Evolutionary conservation across 2,113 vertebrate genomes (phyloP), one percentile per base, ranked within the genome.

Genomic region (Oreochromis niloticus): DNA sequence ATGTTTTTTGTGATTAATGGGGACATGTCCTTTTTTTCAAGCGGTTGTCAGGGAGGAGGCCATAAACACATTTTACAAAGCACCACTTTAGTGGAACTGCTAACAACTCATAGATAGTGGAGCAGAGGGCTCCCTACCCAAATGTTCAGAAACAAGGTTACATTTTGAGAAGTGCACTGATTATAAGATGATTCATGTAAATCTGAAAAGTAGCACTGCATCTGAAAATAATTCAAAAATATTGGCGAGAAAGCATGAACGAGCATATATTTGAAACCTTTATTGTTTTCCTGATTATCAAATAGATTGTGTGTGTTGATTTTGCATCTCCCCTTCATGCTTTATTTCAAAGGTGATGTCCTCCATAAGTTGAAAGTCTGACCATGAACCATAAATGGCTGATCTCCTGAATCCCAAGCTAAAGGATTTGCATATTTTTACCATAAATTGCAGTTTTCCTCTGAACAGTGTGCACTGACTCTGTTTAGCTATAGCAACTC

Each of bases 401-500:
- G 59, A 59, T 87, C 30, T 43, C 3, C 27, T 5, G 39, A 82
- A 46, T 41, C 61, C 19, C 39, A 27, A 59, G 4, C 16, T 36
- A 22, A 52, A 79, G 34, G 30, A 50, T 79, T 48, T 63, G 32
- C 75, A 32, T 85, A 19, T 88, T 73, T 50, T 68, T 43, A 54
- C 32, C 11, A 78, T 78, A n/a, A 78, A 78, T 5, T 78, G 27
- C 3, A 50, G 71, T 50, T 78, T 78, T 84, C n/a, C 61, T 66
- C 41, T 61, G 79, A 30, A 2, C 39, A 30, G 16, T 6, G 24
- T 22, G 71, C 24, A 4, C 14, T 36, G 39, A 46, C 27, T 83
- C 79, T 68, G 46, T 83, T 83, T 30, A 82, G 57, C 73, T n/a
- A 22, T 16, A 61, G 13, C 24, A 81, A 66, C 9, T 17, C 46